These are phyloP conservation scores for Falco punctatus DNA, from an alignment of 2,113 vertebrate genomes.

Conservation along the genomic window DNA sequence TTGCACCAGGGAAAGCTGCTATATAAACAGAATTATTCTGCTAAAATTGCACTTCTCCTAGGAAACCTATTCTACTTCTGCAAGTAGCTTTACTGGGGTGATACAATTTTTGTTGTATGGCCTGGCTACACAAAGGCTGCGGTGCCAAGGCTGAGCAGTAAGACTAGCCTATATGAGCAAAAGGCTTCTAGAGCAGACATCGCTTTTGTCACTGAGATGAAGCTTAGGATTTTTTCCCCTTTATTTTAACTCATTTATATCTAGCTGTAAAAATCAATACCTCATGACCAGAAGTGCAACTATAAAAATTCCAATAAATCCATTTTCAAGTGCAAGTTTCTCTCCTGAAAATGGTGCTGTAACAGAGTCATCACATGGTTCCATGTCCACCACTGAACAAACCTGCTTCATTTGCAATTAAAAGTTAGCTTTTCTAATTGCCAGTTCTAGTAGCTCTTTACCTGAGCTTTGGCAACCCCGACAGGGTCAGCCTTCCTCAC, in stretches of 20 bases:
- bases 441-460: not conserved
- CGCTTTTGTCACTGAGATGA: not conserved
- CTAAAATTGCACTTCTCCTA: slow-evolving; percentile 60
- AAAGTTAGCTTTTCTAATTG: slow-evolving; percentile 16
- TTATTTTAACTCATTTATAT: slow-evolving; percentile 39
- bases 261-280: slow-evolving; percentile 54
- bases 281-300: slow-evolving; percentile 40
- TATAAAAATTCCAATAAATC: slow-evolving; percentile 56
- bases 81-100: not conserved
- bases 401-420: not conserved
- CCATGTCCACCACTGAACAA: not conserved
- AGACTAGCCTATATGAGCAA: not conserved
- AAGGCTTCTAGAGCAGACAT: not conserved
- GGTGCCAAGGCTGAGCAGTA: not conserved
- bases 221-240: not conserved
- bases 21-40: slow-evolving; percentile 63
- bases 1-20: slow-evolving; percentile 55
- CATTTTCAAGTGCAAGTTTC: slow-evolving; percentile 18
- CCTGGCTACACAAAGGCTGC: not conserved
- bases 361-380: not conserved
- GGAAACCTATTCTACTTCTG: not conserved
- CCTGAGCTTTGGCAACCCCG: not conserved
- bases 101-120: not conserved
- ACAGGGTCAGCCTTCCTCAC: not conserved
- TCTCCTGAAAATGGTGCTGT: not conserved